Conservation (phyloP, 2,797 vertebrate genomes). For the Siniperca obscura region DNA sequence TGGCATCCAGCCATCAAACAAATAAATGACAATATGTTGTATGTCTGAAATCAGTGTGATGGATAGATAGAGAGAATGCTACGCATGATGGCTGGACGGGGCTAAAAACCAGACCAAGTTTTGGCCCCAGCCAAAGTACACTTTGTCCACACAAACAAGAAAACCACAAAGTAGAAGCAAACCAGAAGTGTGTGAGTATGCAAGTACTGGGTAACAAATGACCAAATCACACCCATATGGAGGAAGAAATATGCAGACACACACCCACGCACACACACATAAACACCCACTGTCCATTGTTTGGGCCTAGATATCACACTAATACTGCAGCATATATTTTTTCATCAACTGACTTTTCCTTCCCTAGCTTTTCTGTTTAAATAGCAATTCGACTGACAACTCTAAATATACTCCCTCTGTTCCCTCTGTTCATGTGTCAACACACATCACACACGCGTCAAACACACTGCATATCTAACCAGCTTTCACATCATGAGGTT, state of each 20-base stretch:
- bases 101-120: conserved; percentile 19
- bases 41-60: background rate
- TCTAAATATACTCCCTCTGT: conserved; percentile 53
- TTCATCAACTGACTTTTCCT: conserved; percentile 28
- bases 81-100: conserved; percentile 2
- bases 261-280: conserved; percentile 35
- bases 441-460: conserved; percentile 38
- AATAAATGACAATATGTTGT: background rate
- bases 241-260: conserved; percentile 48
- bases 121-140: conserved; percentile 59
- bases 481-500: conserved; percentile 20
- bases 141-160: conserved; percentile 79
- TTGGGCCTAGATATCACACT: conserved; percentile 3
- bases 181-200: conserved; percentile 55
- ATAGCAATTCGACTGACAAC: conserved; percentile 49
- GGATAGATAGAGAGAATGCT: conserved; percentile 1
- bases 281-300: conserved; percentile 31
- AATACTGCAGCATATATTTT: background rate
- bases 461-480: conserved; percentile 11
- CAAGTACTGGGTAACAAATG: conserved; percentile 63
- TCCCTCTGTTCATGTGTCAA: conserved; percentile 38
- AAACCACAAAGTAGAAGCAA: conserved; percentile 68
- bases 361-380: conserved; percentile 40
- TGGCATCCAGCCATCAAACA: background rate
- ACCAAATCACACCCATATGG: conserved; percentile 61